Evolutionary conservation across 2,888 invertebrate species (phyloP).

Genomic region (Leucophenga maculata): DNA sequence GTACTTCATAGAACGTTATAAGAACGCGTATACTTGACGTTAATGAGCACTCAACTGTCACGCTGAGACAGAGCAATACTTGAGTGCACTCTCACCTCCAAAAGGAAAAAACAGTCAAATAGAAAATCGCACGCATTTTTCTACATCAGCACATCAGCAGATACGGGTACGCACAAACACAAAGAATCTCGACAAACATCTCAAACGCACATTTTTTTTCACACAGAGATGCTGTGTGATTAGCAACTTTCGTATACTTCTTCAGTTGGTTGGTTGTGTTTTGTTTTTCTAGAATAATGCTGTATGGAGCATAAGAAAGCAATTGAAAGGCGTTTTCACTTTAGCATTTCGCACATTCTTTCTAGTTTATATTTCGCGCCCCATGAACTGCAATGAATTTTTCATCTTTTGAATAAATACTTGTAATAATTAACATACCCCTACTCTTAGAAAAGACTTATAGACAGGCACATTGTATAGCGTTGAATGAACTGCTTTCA

Average conservation of each 20-base stretch:
- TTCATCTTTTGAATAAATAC: not conserved
- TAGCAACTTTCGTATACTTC: constrained; percentile 1
- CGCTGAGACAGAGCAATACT: not conserved
- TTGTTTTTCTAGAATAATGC: not conserved
- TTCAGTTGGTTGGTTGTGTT: not conserved
- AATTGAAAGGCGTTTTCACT: not conserved
- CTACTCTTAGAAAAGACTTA: not conserved
- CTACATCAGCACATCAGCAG: not conserved
- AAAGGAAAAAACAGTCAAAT: too few species aligned
- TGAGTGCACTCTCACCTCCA: not conserved
- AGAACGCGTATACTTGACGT: constrained; percentile 26
- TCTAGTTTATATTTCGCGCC: not conserved
- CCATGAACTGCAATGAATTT: not conserved
- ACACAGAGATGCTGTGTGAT: not conserved
- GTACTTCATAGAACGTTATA: too few species aligned
- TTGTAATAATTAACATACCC: not conserved
- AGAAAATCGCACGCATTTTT: too few species aligned
- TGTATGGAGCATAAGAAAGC: not conserved
- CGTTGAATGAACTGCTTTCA: not conserved
- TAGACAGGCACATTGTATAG: not conserved
- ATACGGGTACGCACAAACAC: not conserved
- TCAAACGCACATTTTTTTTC: not conserved
- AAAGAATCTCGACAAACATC: not conserved
- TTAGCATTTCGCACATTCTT: not conserved
- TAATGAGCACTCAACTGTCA: constrained; percentile 32